These are phyloP conservation scores for Austrolebias charrua DNA, from an alignment of 2,797 vertebrate species.

Conservation along the genomic window DNA sequence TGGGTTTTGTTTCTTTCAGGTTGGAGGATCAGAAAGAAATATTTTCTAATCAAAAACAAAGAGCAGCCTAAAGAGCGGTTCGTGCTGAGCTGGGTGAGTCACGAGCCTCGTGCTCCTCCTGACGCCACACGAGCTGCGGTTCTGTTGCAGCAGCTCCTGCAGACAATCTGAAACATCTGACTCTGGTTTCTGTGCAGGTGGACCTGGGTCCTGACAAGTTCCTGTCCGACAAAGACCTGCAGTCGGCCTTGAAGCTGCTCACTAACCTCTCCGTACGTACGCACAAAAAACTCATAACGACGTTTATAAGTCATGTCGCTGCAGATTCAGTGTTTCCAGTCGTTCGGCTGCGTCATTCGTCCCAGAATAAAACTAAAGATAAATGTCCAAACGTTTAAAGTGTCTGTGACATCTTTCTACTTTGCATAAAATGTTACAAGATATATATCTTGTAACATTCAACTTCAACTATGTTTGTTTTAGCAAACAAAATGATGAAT, in stretches of 20 bases:
- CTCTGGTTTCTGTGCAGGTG: constrained; percentile 78
- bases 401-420: too few species aligned
- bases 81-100: constrained; percentile 92
- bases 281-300: neutral
- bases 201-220: constrained; percentile 97
- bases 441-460: too few species aligned
- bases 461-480: too few species aligned
- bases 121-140: too few species aligned
- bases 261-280: constrained; percentile 88
- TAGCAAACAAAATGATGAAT: too few species aligned
- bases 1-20: constrained; percentile 70
- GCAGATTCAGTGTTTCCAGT: too few species aligned
- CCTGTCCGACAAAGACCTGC: constrained; percentile 95
- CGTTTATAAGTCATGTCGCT: too few species aligned
- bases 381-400: too few species aligned
- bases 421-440: too few species aligned
- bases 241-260: constrained; percentile 90
- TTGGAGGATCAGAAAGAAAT: constrained; percentile 96
- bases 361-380: too few species aligned
- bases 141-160: neutral
- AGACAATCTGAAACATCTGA: neutral
- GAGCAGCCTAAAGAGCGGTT: constrained; percentile 93
- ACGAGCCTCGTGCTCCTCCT: too few species aligned
- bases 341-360: too few species aligned
- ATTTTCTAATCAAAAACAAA: constrained; percentile 94